Evolutionary conservation across 2,888 invertebrate species (phyloP), one percentile per base, ranked within the genome.

Genomic region (Pterobdella sp.): DNA sequence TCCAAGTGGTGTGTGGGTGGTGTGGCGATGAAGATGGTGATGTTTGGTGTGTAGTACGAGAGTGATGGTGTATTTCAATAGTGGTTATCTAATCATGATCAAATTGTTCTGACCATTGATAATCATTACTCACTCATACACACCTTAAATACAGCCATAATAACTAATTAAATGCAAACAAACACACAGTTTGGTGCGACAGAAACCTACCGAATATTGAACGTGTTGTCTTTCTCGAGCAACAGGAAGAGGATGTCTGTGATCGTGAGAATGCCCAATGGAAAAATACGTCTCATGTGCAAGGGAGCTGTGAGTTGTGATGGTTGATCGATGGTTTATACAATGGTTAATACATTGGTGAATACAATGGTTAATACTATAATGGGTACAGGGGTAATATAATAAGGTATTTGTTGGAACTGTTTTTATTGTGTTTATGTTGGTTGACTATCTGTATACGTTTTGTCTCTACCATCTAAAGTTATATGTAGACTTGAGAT

Each of bases 161-260:
- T 14, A 14, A 3, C 67, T 35, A 31, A 10, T 22, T 34, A 35
- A 7, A 10, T 1, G 31, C 34, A 22, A 34, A 35, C 2, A 14
- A 1, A 2, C n/a, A 1, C 82, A 71, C 79, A 86, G 86, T 79
- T 89, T 76, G 93, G 90, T 22, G 85, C 85, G 63, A 86, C 88
- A 73, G 88, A 82, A 74, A 79, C 87, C 70, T 95, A 90, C 84
- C 88, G 91, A 81, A 88, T 94, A 73, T 87, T 96, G 72, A 91
- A 93, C 85, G 94, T 96, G 0, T 87, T 97, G 73, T 96, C 97
- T 83, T 97, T 97, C 84, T 95, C 93, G 77, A 86, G 86, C 73
- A 86, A 90, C 0, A 86, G 97, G 69, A 97, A 97, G 83, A 87
- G 98, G 75, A 98, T 98, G 98, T 95, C 96, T 10, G 93, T 97